Conservation (phyloP, 2,113 vertebrate genomes). For the Actinemys pallida region DNA sequence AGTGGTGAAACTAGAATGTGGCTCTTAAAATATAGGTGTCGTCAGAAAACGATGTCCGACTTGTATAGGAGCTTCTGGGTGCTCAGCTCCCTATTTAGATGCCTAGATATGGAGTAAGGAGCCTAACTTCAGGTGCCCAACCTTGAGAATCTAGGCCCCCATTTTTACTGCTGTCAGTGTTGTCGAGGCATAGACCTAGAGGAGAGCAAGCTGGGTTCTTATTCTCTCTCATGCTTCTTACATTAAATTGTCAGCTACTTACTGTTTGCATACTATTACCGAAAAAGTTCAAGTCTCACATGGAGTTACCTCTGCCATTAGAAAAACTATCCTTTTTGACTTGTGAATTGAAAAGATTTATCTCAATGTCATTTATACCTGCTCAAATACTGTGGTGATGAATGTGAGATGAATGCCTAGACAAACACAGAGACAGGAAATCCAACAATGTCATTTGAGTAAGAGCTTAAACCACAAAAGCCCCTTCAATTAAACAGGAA, state of each 20-base stretch:
- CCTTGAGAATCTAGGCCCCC: background rate
- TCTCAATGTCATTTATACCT: background rate
- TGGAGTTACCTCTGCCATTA: rapidly evolving
- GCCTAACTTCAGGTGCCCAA: background rate
- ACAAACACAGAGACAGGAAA: background rate
- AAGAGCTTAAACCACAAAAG: background rate
- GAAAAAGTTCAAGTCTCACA: background rate
- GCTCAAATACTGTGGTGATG: background rate
- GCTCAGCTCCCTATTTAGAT: background rate
- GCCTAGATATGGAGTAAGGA: background rate
- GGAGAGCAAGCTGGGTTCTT: background rate
- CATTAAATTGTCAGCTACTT: background rate
- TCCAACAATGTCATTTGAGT: background rate
- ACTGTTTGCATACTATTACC: background rate
- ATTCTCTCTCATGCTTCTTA: background rate
- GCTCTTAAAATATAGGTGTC: rapidly evolving
- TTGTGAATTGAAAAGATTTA: rapidly evolving
- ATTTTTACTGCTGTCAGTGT: background rate
- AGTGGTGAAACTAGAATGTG: background rate
- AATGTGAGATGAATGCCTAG: rapidly evolving
- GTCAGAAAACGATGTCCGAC: rapidly evolving
- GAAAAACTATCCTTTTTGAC: background rate
- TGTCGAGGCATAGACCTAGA: background rate
- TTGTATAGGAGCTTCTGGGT: rapidly evolving
- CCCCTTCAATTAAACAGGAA: background rate